Evolutionary conservation across 2,888 invertebrate species (phyloP).

Genomic region (Parasteatoda lunata): DNA sequence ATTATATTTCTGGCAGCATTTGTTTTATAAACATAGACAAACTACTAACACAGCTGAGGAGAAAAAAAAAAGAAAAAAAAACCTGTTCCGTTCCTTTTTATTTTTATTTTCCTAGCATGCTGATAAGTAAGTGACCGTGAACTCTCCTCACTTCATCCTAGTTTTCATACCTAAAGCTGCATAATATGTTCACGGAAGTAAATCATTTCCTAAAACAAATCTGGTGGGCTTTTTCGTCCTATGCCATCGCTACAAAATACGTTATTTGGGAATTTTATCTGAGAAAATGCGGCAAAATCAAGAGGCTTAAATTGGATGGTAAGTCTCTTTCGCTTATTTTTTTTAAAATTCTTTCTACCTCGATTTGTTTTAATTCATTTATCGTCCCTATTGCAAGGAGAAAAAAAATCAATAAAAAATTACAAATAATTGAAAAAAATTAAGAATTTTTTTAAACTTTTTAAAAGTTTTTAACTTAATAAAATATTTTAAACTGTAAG

Average conservation of each 20-base stretch:
- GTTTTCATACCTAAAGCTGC: not conserved
- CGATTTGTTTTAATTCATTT: too few relatives aligned
- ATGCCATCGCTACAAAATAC: conserved; percentile 44
- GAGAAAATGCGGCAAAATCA: conserved; percentile 15
- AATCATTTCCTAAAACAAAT: conserved; percentile 17
- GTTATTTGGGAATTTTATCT: conserved; percentile 32
- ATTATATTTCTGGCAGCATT: too few relatives aligned
- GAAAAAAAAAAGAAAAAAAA: too few relatives aligned
- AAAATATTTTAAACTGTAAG: too few relatives aligned
- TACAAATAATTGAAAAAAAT: too few relatives aligned
- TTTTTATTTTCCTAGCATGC: not conserved
- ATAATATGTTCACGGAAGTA: conserved; percentile 15
- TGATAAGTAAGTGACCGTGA: conserved; percentile 19
- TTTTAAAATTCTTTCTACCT: too few relatives aligned
- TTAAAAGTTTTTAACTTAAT: too few relatives aligned
- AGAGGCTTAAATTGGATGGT: conserved; percentile 3
- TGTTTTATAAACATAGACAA: too few relatives aligned
- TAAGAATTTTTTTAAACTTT: too few relatives aligned
- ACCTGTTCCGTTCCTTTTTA: not conserved
- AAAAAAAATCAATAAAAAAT: too few relatives aligned
- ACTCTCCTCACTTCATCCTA: not conserved
- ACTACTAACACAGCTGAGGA: too few relatives aligned
- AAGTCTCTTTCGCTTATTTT: not conserved
- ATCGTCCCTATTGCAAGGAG: too few relatives aligned
- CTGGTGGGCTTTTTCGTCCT: conserved; percentile 37